Evolutionary conservation across 2,797 vertebrate genomes (phyloP).

Genomic region (Paramormyrops hopkinsi): DNA sequence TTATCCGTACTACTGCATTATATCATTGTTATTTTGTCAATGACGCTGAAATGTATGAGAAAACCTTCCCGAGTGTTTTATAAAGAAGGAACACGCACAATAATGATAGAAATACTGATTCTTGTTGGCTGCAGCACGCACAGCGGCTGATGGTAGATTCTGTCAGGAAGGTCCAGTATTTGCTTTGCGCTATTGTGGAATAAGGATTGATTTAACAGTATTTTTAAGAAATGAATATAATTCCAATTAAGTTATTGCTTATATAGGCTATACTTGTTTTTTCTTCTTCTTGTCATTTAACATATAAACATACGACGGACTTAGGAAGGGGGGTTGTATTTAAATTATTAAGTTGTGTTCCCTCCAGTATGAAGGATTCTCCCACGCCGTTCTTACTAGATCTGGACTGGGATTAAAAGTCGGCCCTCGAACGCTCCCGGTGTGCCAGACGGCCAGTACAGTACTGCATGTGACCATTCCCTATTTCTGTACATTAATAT

Average conservation of each 20-base stretch:
- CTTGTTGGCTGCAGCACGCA: background rate
- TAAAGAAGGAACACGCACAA: background rate
- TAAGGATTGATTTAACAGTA: background rate
- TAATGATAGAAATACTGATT: background rate
- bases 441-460: background rate
- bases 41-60: background rate
- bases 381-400: background rate
- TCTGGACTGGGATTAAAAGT: background rate
- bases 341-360: background rate
- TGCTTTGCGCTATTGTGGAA: background rate
- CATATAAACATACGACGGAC: background rate
- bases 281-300: background rate
- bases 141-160: background rate
- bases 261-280: background rate
- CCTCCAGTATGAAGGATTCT: background rate
- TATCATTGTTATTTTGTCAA: background rate
- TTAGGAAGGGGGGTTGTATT: background rate
- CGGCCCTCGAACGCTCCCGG: background rate
- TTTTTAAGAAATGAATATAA: background rate
- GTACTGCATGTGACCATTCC: background rate
- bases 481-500: background rate
- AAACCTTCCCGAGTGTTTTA: background rate
- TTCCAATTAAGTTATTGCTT: background rate
- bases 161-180: background rate
- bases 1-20: background rate